Evolutionary conservation across 2,888 invertebrate species (phyloP), one percentile per base, ranked within the genome.

Genomic region (Herminia tarsipennalis): DNA sequence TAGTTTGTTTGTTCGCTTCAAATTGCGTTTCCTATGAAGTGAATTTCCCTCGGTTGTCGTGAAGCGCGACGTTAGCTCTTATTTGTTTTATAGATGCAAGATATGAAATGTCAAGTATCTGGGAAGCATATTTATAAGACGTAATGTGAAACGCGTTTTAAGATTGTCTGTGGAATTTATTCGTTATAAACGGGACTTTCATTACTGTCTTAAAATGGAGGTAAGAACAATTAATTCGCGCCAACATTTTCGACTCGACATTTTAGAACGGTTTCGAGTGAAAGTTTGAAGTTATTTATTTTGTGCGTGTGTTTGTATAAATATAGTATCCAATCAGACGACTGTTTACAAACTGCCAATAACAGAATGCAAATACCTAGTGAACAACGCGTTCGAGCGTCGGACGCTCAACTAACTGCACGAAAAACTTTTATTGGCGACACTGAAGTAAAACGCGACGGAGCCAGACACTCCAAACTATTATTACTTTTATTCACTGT

Each of bases 1-100:
- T 88, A 90, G 91, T 90, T 90, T 90, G 90, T 91, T 91, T 90
- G 89, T 88, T 88, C 86, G 81, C 80, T 78, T 85, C 72, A 87
- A 90, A 90, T 90, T 90, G 84, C 86, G 86, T 88, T 88, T 86
- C 75, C 88, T 85, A 89, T 88, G 85, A 85, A 86, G 81, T 82
- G 79, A 79, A 85, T 83, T 85, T 83, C 78, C 76, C 80, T 74
- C 64, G 65, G 76, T 78, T 80, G 76, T 80, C 81, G 76, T 77
- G 72, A 76, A 72, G 70, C 71, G 67, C 60, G 62, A 67, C 71
- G 64, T 71, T 56, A 66, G 65, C 70, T 73, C 68, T 46, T 62
- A 63, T 65, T 63, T 63, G 63, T 50, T 57, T 56, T 65, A 65
- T 51, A 56, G 60, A 55, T 52, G 46, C 43, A 51, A 57, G 59